These are phyloP conservation scores for Murina feae DNA, from an alignment of 2,113 vertebrate genomes.

Conservation along the genomic window DNA sequence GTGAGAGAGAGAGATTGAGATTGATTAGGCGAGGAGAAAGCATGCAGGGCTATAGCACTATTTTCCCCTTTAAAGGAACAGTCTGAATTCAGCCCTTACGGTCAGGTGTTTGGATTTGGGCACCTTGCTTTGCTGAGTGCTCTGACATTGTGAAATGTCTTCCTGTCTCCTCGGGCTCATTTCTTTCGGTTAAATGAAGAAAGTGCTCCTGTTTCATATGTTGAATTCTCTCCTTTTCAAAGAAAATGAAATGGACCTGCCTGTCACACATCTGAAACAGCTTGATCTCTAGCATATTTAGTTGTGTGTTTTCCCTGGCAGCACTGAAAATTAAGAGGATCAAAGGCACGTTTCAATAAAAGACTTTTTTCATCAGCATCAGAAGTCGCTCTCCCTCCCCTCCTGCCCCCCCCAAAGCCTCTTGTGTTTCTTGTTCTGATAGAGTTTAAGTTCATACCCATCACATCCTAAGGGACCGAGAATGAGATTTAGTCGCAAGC, in stretches of 20 bases:
- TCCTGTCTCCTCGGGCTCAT: background rate
- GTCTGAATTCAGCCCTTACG: background rate
- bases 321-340: slow-evolving; percentile 34
- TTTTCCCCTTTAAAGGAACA: rapidly evolving
- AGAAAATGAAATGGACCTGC: background rate
- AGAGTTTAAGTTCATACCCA: slow-evolving; percentile 21
- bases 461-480: background rate
- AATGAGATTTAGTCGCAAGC: background rate
- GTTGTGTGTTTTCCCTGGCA: background rate
- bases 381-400: background rate
- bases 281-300: slow-evolving; percentile 25
- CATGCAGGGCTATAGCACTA: rapidly evolving
- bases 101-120: background rate
- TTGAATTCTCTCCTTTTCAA: background rate
- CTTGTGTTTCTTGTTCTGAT: background rate
- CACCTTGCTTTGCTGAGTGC: background rate
- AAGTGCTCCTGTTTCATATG: slow-evolving; percentile 14
- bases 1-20: too few species aligned
- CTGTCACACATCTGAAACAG: background rate
- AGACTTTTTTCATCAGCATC: background rate
- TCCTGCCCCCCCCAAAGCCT: background rate
- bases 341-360: background rate
- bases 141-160: background rate
- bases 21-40: background rate
- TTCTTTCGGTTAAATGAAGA: slow-evolving; percentile 12